phyloP scores from a whole-genome alignment of 2,797 vertebrate genomes.

The Dendrocincla tyrannina region DNA sequence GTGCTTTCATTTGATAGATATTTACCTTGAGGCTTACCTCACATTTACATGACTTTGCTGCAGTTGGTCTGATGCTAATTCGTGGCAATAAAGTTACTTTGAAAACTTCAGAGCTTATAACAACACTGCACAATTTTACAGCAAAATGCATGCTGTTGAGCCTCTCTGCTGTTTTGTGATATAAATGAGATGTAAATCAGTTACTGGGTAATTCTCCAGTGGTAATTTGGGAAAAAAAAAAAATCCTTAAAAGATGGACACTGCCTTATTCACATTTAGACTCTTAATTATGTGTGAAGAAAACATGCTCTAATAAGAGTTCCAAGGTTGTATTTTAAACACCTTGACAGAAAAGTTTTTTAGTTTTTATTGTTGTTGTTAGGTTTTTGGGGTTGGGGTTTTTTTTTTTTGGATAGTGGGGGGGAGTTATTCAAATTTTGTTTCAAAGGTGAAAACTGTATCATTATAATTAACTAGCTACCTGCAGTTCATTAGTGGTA shows the following conservation, averaged over 20 bases:
- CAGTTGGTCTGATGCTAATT: background rate
- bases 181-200: background rate
- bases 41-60: background rate
- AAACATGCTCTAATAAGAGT: background rate
- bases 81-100: background rate
- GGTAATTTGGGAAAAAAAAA: background rate
- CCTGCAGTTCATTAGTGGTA: conserved; percentile 64
- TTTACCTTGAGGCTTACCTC: background rate
- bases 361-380: no score
- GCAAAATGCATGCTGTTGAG: background rate
- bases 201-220: background rate
- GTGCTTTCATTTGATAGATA: background rate
- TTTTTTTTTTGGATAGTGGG: no score
- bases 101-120: conserved; percentile 7
- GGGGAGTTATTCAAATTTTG: conserved; percentile 67
- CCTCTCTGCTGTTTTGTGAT: background rate
- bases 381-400: no score
- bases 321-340: background rate
- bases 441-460: conserved; percentile 76
- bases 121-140: background rate
- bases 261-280: background rate
- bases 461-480: conserved; percentile 69
- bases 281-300: background rate
- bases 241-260: background rate
- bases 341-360: background rate